Evolutionary conservation across 2,113 vertebrate species (phyloP).

Genomic region (Scomber colias): DNA sequence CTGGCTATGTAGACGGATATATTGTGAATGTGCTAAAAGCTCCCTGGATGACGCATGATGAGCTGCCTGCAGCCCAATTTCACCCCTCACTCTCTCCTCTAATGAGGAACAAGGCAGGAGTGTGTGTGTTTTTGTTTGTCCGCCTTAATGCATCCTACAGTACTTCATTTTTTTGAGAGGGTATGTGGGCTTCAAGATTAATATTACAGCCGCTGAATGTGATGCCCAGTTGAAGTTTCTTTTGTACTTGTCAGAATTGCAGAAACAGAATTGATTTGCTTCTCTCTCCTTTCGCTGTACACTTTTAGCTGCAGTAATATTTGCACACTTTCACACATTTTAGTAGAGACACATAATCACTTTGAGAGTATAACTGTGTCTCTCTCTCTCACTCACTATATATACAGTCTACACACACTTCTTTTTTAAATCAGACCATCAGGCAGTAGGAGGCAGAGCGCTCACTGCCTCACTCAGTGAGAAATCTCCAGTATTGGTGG

Average conservation of each 20-base stretch:
- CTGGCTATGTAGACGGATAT: background rate
- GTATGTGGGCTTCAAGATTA: background rate
- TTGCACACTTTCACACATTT: slow-evolving; percentile 39
- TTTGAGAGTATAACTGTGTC: slow-evolving; percentile 7
- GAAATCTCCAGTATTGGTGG: slow-evolving; percentile 53
- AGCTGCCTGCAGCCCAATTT: slow-evolving; percentile 44
- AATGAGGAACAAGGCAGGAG: slow-evolving; percentile 34
- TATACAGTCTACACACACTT: slow-evolving; percentile 28
- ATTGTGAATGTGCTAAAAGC: slow-evolving; percentile 48
- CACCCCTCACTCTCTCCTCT: slow-evolving; percentile 22
- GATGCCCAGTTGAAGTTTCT: slow-evolving; percentile 10
- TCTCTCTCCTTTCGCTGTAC: slow-evolving; percentile 6
- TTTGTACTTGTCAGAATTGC: background rate
- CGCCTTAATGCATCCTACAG: slow-evolving; percentile 5
- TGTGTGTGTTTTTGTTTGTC: slow-evolving; percentile 6
- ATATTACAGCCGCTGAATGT: background rate
- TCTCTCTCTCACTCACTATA: slow-evolving; percentile 22
- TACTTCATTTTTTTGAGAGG: background rate
- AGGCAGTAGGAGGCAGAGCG: slow-evolving; percentile 62
- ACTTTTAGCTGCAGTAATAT: background rate
- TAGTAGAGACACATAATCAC: slow-evolving; percentile 6
- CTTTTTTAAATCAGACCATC: slow-evolving; percentile 66
- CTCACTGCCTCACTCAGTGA: slow-evolving; percentile 51
- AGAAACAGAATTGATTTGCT: slow-evolving; percentile 9
- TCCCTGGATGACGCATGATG: slow-evolving; percentile 34